Base-by-base conservation (phyloP, 2,797 vertebrate genomes). In the Cossypha polioptera region DNA sequence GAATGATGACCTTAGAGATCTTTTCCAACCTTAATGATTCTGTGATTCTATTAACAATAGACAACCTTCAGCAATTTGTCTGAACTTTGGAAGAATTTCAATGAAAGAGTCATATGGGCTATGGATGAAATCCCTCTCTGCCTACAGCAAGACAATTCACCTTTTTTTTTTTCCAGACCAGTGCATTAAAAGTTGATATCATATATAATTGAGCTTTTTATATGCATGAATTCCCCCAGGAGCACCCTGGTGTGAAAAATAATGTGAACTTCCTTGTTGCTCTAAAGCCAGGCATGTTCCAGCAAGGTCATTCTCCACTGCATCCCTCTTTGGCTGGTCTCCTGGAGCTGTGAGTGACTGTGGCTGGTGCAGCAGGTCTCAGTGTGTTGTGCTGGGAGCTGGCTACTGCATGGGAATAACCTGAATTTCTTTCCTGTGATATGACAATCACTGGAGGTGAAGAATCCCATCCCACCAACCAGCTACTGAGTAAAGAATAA, bases 11-110 rank as follows among this genome's bases (percentile, higher is more conserved):
- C 40, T 40, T 13, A 10, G 28, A 69, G 24, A 7, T 21, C 26
- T 29, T 57, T 51, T 57, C 50, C 43, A 38, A 3, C 11, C 28
- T 29, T 21, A 43, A 57, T 21, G 28, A 29, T 17, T 54, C 62
- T 25, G 13, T 75, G 62, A 42, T 81, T 42, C 45, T 48, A 24
- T 81, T 86, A 83, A 53, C 31, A 76, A 67, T 25, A 85, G 50
- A 76, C 7, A 42, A 81, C 36, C 33, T 75, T 92, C 78, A 72
- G 62, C 40, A 75, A 74, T 88, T 95, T 95, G 45, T 88, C 92
- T 94, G 88, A 85, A 86, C 71, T 90, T 86, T 45, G 47, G 86
- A 96, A 94, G 67, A 92, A 86, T 72, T 94, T 69, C 83, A 89
- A 2, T 43, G 66, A 57, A 90, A 72, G 17, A n/a, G 5, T 22